Evolutionary conservation across 2,888 invertebrate genomes (phyloP), one percentile per base, ranked within the genome.

Genomic region (Catocala nupta): DNA sequence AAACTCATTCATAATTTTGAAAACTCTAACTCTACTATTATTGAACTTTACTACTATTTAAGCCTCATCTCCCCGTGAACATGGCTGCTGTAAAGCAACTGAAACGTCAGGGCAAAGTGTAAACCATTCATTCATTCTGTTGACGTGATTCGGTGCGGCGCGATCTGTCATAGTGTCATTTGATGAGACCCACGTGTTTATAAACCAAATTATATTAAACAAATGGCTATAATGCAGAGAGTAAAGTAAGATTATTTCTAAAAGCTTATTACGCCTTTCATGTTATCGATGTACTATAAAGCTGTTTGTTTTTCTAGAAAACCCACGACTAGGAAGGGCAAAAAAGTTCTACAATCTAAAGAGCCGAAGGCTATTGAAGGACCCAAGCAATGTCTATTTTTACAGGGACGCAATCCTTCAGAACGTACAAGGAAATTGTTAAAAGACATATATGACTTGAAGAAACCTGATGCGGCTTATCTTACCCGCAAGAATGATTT

Each of bases 291-390:
- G 12, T 25, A 45, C 39, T 49, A 25, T 45, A 7, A 11, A 39
- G 5, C 5, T 43, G 7, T 5, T 34, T 0, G 5, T 61, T 53
- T 56, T 91, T 94, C 2, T 88, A 98, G 98, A 73, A 98, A 98
- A 95, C 97, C 99, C 0, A 97, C 96, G 78, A 98, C 98, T 53
- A 97, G 97, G 52, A 97, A 96, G 86, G 98, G 98, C 16, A 99
- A 99, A 88, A 96, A 97, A 80, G 96, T 97, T 12, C 90, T 99
- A 55, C 92, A 97, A 57, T 96, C 96, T 10, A 96, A 96, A 73
- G 98, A 97, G 81, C 97, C 99, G 0, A 98, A 99, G 88, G 90
- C 99, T 0, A 95, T 97, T 65, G 99, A 99, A 95, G 97, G 97
- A 77, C 95, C 96, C 0, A 99, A 99, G 84, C 96, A 95, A 81